Evolutionary conservation across 2,888 invertebrate genomes (phyloP).

Genomic region (Xanthorhoe designata): DNA sequence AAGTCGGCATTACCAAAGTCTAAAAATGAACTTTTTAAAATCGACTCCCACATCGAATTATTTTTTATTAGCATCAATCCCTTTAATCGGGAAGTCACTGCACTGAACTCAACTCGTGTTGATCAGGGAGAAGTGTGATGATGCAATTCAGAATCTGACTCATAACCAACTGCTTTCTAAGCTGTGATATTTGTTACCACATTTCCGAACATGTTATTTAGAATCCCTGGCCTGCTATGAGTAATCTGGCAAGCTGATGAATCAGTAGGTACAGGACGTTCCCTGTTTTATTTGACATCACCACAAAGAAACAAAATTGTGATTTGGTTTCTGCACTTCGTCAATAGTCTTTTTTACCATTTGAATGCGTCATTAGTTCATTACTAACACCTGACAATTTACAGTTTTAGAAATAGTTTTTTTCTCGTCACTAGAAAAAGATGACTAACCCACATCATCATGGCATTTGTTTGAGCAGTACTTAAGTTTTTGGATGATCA

Average conservation of each 20-base stretch:
- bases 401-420: not conserved
- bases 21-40: constrained; percentile 4
- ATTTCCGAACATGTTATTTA: too few species aligned
- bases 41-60: constrained; percentile 14
- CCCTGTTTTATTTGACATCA: constrained; percentile 2
- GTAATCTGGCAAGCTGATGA: constrained; percentile 11
- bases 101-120: constrained; percentile 43
- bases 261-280: constrained; percentile 2
- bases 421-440: too few species aligned
- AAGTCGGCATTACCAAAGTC: not conserved
- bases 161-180: constrained; percentile 5
- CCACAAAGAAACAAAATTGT: constrained; percentile 2
- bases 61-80: constrained; percentile 16
- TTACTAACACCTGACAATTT: too few species aligned
- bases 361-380: too few species aligned
- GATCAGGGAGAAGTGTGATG: constrained; percentile 42
- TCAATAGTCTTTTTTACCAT: too few species aligned
- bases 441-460: too few species aligned
- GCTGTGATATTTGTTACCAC: not conserved
- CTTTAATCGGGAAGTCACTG: constrained; percentile 40
- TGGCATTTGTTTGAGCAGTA: too few species aligned
- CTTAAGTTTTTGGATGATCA: too few species aligned
- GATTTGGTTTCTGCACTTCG: not conserved
- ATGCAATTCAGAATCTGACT: constrained; percentile 22
- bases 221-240: constrained; percentile 1